Conservation (phyloP, 2,797 vertebrate genomes). For the Ateles fusciceps region DNA sequence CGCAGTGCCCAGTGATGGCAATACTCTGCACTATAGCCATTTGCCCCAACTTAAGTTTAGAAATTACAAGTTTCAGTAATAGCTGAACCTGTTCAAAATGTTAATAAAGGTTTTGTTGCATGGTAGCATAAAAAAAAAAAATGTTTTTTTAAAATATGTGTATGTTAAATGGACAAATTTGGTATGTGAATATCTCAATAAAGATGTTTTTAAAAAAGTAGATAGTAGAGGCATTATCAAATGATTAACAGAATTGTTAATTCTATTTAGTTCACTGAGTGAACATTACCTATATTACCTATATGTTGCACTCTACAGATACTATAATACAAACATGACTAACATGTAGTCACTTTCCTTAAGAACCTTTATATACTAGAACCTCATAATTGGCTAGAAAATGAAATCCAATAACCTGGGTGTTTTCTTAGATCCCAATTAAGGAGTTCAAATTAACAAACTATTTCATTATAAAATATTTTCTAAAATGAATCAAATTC, state of each 20-base stretch:
- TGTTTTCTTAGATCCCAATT: slow-evolving; percentile 34
- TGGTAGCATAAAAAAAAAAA: no score
- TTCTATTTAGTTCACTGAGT: not conserved
- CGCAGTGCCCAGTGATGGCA: no score
- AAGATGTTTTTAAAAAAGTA: not conserved
- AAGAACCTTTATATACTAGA: not conserved
- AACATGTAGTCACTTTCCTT: not conserved
- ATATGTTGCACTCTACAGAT: not conserved
- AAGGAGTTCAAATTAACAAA: slow-evolving; percentile 6
- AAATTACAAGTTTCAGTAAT: no score
- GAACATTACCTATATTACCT: not conserved
- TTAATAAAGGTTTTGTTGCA: no score
- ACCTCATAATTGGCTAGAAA: not conserved
- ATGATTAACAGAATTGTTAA: not conserved
- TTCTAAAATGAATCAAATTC: slow-evolving; percentile 34
- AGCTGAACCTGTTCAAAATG: no score
- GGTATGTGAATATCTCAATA: not conserved
- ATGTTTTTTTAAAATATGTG: not conserved
- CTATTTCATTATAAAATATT: slow-evolving; percentile 20
- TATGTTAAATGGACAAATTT: not conserved
- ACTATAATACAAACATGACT: not conserved
- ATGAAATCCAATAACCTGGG: not conserved
- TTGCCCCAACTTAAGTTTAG: no score
- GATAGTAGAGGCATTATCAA: not conserved
- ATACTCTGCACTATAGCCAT: no score